Conservation (phyloP, 2,888 invertebrate species). For the Nysson spinosus region DNA sequence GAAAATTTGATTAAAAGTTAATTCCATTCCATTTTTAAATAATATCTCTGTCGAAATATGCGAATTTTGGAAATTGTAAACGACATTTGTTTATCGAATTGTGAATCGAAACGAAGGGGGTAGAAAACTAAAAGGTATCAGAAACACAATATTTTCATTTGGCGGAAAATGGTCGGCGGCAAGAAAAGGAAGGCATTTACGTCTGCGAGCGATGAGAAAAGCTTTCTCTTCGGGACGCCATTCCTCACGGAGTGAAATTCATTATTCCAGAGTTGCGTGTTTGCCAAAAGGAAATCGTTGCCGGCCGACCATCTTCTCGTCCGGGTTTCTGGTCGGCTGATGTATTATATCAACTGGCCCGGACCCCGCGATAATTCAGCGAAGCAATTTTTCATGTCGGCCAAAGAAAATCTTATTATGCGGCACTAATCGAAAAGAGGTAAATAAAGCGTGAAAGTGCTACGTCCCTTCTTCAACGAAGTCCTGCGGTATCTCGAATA, state of each 20-base stretch:
- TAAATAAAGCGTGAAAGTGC: conserved; percentile 17
- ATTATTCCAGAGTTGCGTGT: conserved; percentile 54
- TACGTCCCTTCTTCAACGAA: background rate
- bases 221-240: conserved; percentile 39
- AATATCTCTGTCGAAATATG: too few species aligned
- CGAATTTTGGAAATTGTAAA: too few species aligned
- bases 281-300: conserved; percentile 51
- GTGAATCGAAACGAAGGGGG: too few species aligned
- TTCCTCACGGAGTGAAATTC: conserved; percentile 50
- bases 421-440: conserved; percentile 33
- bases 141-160: too few species aligned
- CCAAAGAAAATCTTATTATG: conserved; percentile 44
- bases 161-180: background rate
- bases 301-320: conserved; percentile 18
- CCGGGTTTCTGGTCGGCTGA: conserved; percentile 29
- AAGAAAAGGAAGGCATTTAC: conserved; percentile 17
- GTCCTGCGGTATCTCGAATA: too few species aligned
- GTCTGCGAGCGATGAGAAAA: conserved; percentile 33
- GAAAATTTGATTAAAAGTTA: too few species aligned
- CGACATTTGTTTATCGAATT: too few species aligned
- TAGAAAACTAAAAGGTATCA: too few species aligned
- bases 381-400: conserved; percentile 39
- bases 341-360: conserved; percentile 38
- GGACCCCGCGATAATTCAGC: conserved; percentile 38
- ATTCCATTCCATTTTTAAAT: too few species aligned